Percentiles rank a stretch among this genome's conserved stretches.
Evolutionary conservation across 1,140 invertebrate species (phyloP).

Genomic region (Eueides isabella): DNA sequence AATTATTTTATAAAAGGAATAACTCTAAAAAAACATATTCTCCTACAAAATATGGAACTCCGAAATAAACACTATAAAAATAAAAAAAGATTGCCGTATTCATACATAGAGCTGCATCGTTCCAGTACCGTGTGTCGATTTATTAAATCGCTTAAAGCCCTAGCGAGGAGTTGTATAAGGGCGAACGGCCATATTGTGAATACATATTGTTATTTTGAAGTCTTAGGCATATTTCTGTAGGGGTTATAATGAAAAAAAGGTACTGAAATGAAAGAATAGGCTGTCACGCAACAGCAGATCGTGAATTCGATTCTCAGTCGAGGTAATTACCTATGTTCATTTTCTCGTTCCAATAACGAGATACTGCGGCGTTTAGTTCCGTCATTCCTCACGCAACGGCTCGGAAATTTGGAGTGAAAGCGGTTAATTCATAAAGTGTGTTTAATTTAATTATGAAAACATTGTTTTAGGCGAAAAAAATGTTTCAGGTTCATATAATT

Average conservation of each 20-base stretch:
- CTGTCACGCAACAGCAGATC: too few species aligned
- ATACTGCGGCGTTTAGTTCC: too few species aligned
- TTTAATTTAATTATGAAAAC: too few species aligned
- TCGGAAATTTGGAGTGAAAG: too few species aligned
- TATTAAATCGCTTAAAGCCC: slow-evolving; percentile 29
- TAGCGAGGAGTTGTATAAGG: slow-evolving; percentile 8
- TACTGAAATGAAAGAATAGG: too few species aligned
- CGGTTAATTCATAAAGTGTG: too few species aligned
- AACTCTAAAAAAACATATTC: not conserved
- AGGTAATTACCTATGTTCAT: too few species aligned
- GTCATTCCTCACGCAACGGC: too few species aligned
- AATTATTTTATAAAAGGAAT: not conserved
- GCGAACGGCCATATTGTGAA: not conserved
- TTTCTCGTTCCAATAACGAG: too few species aligned
- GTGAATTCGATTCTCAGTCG: too few species aligned
- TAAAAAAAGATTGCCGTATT: slow-evolving; percentile 20
- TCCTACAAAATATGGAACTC: slow-evolving; percentile 10
- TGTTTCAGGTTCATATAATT: too few species aligned
- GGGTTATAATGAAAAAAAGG: not conserved
- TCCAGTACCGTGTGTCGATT: slow-evolving; percentile 24
- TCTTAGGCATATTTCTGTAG: not conserved
- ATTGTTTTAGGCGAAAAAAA: too few species aligned
- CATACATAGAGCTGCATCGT: slow-evolving; percentile 16
- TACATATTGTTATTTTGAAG: not conserved
- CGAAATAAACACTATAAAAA: slow-evolving; percentile 19